A percentile compares a stretch with the other conserved stretches of the same genome.
Conservation (phyloP, 2,888 invertebrate genomes). For the Hermodice carunculata region DNA sequence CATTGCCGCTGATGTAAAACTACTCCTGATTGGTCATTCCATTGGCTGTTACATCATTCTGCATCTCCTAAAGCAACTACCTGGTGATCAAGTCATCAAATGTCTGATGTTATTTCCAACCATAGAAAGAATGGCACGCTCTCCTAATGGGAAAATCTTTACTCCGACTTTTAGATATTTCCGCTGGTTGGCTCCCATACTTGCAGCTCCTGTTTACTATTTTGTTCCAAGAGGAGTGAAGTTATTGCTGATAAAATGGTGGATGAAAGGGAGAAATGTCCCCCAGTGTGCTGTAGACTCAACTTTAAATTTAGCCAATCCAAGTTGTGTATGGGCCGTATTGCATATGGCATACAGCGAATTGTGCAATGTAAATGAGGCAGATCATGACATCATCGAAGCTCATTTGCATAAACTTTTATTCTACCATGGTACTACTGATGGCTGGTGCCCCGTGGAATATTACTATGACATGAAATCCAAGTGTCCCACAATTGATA, state of each 20-base stretch:
- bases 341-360: conserved; percentile 72
- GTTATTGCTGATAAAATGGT: conserved; percentile 54
- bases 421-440: conserved; percentile 84
- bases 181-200: conserved; percentile 60
- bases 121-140: conserved; percentile 83
- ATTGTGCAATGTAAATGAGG: conserved; percentile 79
- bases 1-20: conserved; percentile 77
- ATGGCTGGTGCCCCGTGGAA: conserved; percentile 86
- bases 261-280: conserved; percentile 50
- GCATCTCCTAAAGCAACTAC: conserved; percentile 76
- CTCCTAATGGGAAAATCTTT: conserved; percentile 80
- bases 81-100: conserved; percentile 59
- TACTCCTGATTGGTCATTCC: conserved; percentile 91
- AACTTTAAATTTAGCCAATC: conserved; percentile 61
- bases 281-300: conserved; percentile 60
- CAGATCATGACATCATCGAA: conserved; percentile 77
- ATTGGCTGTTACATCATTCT: conserved; percentile 89
- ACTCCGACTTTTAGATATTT: conserved; percentile 75
- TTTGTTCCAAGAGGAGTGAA: conserved; percentile 48
- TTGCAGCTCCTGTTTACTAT: conserved; percentile 56
- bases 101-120: conserved; percentile 86
- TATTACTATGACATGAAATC: conserved; percentile 79
- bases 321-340: conserved; percentile 49
- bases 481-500: conserved; percentile 76
- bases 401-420: conserved; percentile 77